Base-by-base conservation (phyloP, 2,888 invertebrate species). In the Dastarcus helophoroides region DNA sequence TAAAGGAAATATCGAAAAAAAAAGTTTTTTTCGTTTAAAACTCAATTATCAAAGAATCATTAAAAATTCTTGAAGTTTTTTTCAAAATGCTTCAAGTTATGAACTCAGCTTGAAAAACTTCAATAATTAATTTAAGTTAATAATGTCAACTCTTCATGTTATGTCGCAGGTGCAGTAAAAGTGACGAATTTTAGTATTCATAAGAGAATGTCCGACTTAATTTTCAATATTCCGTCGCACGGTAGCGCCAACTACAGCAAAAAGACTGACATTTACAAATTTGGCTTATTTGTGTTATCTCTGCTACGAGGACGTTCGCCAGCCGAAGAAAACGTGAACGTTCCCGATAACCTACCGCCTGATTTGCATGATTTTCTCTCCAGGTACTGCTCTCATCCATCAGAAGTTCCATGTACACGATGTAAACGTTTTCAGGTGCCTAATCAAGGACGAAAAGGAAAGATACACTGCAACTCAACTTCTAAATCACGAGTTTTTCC, bases 391-490 rank as follows among this genome's bases (percentile, higher is more conserved):
- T 14, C 7, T 17, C 25, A 25, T 15, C 9, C 5, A 14, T 8
- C n/a, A n/a, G n/a, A 7, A 9, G 10, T 9, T 9, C 23, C 10
- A 7, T 57, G 35, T 62, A 60, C 41, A 58, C 23, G 9, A 10
- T 10, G 10, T 12, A 12, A 22, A 22, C 12, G 4, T 35, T 48
- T 54, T 10, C 50, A 79, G 77, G 48, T 84, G 83, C 58, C 54
- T 85, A 26, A 65, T 69, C 22, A 71, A 69, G 47, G 74, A 82
- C 44, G 84, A 84, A 50, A 68, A 75, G 32, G 65, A 71, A 3
- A 73, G 84, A 22, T 79, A 79, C 69, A 76, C 84, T 0, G 79
- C 85, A 0, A 72, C 74, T 4, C 79, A 85, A 57, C 62, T 93
- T 13, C 56, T 83, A 14, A 73, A 77, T 26, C 91, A 93, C 55